Conservation (phyloP, 2,888 invertebrate species). For the Ectropis crepuscularia region DNA sequence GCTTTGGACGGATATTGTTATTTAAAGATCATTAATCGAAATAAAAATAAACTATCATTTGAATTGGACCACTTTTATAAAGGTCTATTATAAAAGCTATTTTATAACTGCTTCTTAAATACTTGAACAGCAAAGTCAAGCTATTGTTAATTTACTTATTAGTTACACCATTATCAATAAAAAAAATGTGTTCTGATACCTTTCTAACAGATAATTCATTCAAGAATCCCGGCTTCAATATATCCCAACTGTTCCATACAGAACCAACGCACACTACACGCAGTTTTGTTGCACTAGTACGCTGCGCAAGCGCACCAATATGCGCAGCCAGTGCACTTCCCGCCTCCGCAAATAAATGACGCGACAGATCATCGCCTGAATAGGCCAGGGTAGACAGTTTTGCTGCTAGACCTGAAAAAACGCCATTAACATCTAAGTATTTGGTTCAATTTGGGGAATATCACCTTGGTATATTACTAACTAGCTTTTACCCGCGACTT, state of each 20-base stretch:
- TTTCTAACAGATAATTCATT: constrained; percentile 75
- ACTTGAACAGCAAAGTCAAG: too few relatives aligned
- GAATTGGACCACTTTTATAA: too few relatives aligned
- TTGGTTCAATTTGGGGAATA: too few relatives aligned
- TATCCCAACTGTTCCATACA: constrained; percentile 96
- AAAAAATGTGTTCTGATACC: constrained; percentile 57
- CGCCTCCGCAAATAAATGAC: constrained; percentile 87
- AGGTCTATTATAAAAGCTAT: too few relatives aligned
- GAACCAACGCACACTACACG: constrained; percentile 96
- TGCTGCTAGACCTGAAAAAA: constrained; percentile 86
- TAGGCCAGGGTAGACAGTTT: constrained; percentile 88
- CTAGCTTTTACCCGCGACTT: too few relatives aligned
- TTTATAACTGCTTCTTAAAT: too few relatives aligned
- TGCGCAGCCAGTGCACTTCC: constrained; percentile 87
- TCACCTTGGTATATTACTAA: too few relatives aligned
- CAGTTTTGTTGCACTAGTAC: constrained; percentile 86
- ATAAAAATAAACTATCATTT: too few relatives aligned
- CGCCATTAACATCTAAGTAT: not conserved
- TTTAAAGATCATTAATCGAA: too few relatives aligned
- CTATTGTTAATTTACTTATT: too few relatives aligned
- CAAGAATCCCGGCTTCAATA: constrained; percentile 89
- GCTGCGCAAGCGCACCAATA: constrained; percentile 88
- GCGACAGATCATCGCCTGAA: constrained; percentile 88
- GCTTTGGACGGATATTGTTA: too few relatives aligned
- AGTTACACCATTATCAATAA: too few relatives aligned